A percentile compares a stretch with the other conserved stretches of the same genome.
These are phyloP conservation scores for Sycophila sp. DNA, from an alignment of 1,140 invertebrate genomes.

Conservation along the genomic window DNA sequence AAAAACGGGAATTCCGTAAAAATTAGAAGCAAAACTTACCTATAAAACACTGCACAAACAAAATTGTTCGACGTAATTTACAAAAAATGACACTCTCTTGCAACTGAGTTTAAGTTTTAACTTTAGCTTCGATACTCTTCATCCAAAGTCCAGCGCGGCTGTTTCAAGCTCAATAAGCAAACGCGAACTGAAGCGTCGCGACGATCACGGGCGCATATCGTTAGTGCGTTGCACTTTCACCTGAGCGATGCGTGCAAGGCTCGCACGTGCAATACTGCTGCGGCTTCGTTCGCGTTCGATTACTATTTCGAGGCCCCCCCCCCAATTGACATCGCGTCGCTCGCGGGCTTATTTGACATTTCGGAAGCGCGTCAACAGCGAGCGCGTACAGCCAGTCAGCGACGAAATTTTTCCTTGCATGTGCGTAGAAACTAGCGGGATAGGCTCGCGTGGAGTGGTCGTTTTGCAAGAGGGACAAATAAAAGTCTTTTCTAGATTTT, in stretches of 20 bases:
- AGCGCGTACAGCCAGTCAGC: too few species aligned
- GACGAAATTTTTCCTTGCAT: too few species aligned
- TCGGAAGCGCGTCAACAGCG: neutral
- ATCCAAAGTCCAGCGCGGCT: neutral
- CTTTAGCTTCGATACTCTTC: too few species aligned
- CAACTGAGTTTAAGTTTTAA: too few species aligned
- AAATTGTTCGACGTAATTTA: too few species aligned
- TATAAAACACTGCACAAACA: neutral
- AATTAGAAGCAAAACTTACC: too few species aligned
- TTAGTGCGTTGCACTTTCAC: conserved; percentile 11
- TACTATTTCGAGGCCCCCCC: neutral
- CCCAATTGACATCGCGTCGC: neutral
- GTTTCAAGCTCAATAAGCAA: neutral
- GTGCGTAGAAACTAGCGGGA: too few species aligned
- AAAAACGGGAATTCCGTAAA: too few species aligned
- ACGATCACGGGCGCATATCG: neutral
- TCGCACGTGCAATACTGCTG: too few species aligned
- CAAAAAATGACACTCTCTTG: too few species aligned
- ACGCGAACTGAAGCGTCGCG: neutral
- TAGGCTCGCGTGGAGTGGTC: too few species aligned
- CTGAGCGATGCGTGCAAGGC: neutral
- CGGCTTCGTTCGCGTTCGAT: neutral
- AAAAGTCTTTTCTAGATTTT: conserved; percentile 10
- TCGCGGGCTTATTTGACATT: neutral
- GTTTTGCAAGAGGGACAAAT: too few species aligned